phyloP scores from a whole-genome alignment of 2,888 invertebrate species.

The Andrena camellia region DNA sequence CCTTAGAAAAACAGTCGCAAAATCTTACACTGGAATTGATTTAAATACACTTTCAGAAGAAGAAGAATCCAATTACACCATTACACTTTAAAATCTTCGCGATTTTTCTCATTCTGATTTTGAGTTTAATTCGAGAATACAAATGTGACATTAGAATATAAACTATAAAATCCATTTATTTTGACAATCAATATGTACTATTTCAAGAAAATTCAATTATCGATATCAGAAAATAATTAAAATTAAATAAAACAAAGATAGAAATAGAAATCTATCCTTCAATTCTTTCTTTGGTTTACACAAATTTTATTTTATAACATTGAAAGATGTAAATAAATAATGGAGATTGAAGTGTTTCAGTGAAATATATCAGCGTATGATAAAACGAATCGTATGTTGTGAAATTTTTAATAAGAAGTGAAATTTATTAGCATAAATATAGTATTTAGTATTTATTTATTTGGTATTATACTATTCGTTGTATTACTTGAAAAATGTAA shows the following conservation, averaged over 20 bases:
- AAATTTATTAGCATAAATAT: too few relatives aligned
- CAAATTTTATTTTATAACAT: neutral
- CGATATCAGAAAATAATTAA: too few relatives aligned
- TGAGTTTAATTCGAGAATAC: neutral
- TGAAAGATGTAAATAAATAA: neutral
- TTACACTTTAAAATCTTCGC: neutral
- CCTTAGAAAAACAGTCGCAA: conserved; percentile 26
- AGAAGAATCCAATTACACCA: conserved; percentile 3
- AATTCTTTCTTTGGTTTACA: neutral
- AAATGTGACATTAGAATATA: neutral
- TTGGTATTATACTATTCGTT: too few relatives aligned
- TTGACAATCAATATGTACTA: too few relatives aligned
- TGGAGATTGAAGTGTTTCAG: neutral
- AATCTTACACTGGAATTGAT: neutral
- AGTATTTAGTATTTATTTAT: too few relatives aligned
- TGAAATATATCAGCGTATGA: neutral
- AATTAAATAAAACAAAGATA: too few relatives aligned
- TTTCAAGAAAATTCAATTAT: too few relatives aligned
- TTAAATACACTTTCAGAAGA: neutral
- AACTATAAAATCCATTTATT: neutral
- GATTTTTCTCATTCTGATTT: neutral
- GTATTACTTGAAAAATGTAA: too few relatives aligned
- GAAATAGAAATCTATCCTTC: neutral
- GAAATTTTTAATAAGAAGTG: too few relatives aligned
- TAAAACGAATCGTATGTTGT: neutral